phyloP scores from a whole-genome alignment of 2,113 vertebrate genomes.

The Eulemur macaco region DNA sequence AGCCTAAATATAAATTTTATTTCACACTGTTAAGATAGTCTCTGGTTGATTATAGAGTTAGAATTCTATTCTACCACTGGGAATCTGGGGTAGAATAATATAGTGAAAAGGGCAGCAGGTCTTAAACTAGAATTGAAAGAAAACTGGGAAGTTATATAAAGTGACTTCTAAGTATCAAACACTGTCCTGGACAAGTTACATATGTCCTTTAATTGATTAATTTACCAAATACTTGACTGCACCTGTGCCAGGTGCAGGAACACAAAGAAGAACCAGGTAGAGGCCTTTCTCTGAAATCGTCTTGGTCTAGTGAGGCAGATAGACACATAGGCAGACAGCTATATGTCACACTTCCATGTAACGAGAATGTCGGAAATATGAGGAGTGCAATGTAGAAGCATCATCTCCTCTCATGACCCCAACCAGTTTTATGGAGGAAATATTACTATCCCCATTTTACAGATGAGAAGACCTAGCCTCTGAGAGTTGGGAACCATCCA shows the following conservation, averaged over 20 bases:
- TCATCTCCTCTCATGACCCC: neutral
- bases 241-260: neutral
- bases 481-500: neutral
- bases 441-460: neutral
- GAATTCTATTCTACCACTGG: neutral
- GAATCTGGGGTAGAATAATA: neutral
- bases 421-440: neutral
- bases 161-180: neutral
- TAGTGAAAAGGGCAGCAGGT: neutral
- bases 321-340: neutral
- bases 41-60: neutral
- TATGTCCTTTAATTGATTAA: neutral
- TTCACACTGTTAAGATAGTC: neutral
- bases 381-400: neutral
- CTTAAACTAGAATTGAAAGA: neutral
- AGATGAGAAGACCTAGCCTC: neutral
- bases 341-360: too few relatives aligned
- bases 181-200: neutral
- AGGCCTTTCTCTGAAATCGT: neutral
- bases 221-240: neutral
- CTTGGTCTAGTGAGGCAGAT: neutral
- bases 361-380: neutral
- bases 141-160: neutral
- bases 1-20: neutral
- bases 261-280: neutral